Evolutionary conservation across 2,797 vertebrate genomes (phyloP).

Genomic region (Hylomyscus alleni): DNA sequence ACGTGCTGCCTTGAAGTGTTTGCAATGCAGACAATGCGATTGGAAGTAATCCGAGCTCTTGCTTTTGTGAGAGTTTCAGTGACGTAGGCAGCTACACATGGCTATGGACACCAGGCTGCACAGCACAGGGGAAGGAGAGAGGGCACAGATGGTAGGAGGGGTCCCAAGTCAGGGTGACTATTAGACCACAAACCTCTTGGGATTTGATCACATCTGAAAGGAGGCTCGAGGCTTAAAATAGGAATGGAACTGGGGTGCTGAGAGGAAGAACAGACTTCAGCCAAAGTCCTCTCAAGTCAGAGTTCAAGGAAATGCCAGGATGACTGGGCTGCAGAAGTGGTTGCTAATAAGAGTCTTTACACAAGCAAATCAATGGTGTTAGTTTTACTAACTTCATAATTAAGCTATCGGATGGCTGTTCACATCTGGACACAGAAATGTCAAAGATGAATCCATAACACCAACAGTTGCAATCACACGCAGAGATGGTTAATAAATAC

Average conservation of each 20-base stretch:
- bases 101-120: neutral
- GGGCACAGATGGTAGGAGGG: neutral
- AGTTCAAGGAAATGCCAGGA: conserved; percentile 15
- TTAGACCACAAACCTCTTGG: neutral
- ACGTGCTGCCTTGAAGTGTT: neutral
- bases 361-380: neutral
- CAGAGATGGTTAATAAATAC: neutral
- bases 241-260: neutral
- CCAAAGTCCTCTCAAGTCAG: neutral
- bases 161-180: neutral
- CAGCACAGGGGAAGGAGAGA: neutral
- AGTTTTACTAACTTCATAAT: neutral
- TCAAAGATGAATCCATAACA: neutral
- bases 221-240: neutral
- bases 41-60: neutral
- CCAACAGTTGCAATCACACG: neutral
- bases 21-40: neutral
- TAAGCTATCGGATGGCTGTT: neutral
- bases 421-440: neutral
- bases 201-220: neutral
- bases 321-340: neutral
- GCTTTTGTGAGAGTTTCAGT: neutral
- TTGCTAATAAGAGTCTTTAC: neutral
- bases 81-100: neutral
- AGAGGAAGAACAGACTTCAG: neutral